Conservation (phyloP, 2,113 vertebrate species). For the Narcine bancroftii region DNA sequence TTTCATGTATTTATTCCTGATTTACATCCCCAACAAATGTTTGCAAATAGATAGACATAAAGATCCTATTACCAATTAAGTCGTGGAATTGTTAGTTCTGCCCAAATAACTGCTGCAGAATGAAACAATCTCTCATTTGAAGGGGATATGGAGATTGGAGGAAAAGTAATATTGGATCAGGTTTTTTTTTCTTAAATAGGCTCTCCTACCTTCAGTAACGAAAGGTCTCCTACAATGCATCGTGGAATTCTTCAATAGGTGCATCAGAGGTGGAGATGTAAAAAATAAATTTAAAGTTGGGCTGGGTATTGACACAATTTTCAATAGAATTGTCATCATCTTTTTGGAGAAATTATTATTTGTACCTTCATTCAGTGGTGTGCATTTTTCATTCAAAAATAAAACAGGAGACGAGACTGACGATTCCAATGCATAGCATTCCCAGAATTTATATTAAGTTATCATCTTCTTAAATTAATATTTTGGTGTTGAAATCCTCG, state of each 20-base stretch:
- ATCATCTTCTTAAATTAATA: slow-evolving; percentile 6
- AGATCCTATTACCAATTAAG: not conserved
- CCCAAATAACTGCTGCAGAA: not conserved
- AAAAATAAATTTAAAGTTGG: not conserved
- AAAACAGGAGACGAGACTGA: not conserved
- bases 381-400: not conserved
- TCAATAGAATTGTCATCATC: not conserved
- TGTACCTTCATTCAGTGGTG: not conserved
- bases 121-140: not conserved
- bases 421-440: not conserved
- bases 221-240: not conserved
- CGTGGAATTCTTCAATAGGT: not conserved
- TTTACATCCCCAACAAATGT: not conserved
- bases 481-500: not conserved
- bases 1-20: not conserved
- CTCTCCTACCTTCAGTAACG: not conserved
- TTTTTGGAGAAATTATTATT: not conserved
- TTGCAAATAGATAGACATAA: not conserved
- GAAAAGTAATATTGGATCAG: not conserved
- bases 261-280: not conserved
- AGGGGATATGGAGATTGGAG: not conserved
- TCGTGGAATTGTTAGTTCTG: not conserved
- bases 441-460: slow-evolving; percentile 3
- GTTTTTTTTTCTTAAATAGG: not conserved
- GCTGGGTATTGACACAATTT: not conserved